Conservation (phyloP, 2,113 vertebrate species). For the Xyrauchen texanus region DNA sequence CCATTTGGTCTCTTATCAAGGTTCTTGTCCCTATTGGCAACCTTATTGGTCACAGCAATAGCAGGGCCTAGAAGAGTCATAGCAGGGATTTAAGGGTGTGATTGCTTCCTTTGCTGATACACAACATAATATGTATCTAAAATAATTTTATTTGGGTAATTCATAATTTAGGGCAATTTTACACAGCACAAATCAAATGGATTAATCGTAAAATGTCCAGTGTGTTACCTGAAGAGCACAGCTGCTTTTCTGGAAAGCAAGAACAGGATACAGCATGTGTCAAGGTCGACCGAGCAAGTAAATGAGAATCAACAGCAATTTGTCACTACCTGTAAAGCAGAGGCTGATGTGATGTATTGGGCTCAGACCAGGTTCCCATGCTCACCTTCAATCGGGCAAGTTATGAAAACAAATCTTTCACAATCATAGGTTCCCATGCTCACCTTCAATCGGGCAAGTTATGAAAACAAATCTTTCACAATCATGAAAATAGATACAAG, state of each 20-base stretch:
- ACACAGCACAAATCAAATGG: slow-evolving; percentile 15
- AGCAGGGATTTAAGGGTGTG: too few species aligned
- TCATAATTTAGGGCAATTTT: neutral
- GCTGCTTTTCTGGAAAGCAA: neutral
- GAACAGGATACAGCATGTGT: slow-evolving; percentile 57
- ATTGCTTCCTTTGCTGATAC: too few species aligned
- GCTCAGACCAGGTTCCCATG: slow-evolving; percentile 67
- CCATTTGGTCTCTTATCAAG: neutral
- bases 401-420: slow-evolving; percentile 40
- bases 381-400: slow-evolving; percentile 55
- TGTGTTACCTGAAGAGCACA: neutral
- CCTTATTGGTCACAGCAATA: neutral
- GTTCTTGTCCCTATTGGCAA: neutral
- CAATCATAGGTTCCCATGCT: slow-evolving; percentile 60
- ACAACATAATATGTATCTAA: neutral
- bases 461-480: slow-evolving; percentile 30
- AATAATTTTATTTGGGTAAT: neutral
- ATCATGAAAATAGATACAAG: slow-evolving; percentile 22
- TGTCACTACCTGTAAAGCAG: slow-evolving; percentile 64
- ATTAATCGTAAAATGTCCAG: slow-evolving; percentile 8
- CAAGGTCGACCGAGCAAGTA: slow-evolving; percentile 68
- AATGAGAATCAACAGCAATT: slow-evolving; percentile 72
- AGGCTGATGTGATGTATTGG: slow-evolving; percentile 60
- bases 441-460: slow-evolving; percentile 48
- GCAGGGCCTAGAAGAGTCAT: too few species aligned